Base-by-base conservation (phyloP, 2,797 vertebrate genomes). In the Novumbra hubbsi region DNA sequence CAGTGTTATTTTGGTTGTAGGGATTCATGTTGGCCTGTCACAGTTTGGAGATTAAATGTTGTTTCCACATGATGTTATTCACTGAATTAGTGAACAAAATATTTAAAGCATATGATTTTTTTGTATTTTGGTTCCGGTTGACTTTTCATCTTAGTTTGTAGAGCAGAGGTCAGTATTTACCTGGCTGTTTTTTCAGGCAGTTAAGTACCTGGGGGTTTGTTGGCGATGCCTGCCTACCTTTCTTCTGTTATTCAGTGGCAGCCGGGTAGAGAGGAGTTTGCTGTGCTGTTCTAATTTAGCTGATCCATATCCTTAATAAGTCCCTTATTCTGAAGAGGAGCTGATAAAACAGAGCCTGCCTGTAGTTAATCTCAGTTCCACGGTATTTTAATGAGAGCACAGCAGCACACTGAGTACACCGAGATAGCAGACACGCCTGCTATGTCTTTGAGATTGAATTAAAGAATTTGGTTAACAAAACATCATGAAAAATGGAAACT, bases 121-220 rank as follows among this genome's bases (percentile, higher is more conserved):
- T 82, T 89, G 88, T 90, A 85, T 88, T 87, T 80, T 73, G 19
- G 75, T 88, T 81, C 81, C 75, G 85, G 88, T 89, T 88, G 78
- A 81, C 88, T 85, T 88, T 83, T 71, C 4, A 73, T 71, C 67
- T 6, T 70, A 77, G 78, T 60, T 65, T 32, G 60, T 70, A 72
- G 63, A 73, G 45, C 57, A 34, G 62, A 76, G 77, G 74, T 81
- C 1, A 5, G 64, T 12, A 4, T 38, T 55, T 82, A 76, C 80
- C 72, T 79, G n/a, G 76, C 70, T 78, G 21, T 63, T 0, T 8
- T 50, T 81, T n/a, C 71, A 71, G 41, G 71, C 79, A 67, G 72
- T 75, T 80, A n/a, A 73, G 69, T 38, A 6, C 34, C 8, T 38
- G 4, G 32, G 16, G 72, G 52, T 57, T 67, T 21, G 74, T 32